Evolutionary conservation across 2,797 vertebrate species (phyloP), one percentile per base, ranked within the genome.

Genomic region (Myoxocephalus aenaeus): DNA sequence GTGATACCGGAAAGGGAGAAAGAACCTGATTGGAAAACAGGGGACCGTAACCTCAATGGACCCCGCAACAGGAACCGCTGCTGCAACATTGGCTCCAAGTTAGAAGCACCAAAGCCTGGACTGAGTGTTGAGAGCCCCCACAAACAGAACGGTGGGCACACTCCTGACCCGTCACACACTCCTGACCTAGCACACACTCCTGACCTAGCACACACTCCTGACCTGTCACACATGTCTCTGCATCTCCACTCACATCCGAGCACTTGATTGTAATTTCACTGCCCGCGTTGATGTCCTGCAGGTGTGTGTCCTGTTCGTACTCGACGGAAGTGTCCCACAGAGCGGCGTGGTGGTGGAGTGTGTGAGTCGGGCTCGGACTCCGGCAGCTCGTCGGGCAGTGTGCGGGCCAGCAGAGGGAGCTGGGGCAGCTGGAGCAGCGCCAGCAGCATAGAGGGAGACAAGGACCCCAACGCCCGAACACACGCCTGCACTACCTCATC

Each of bases 351-450:
- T 0, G 97, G 95, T 44, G 95, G 95, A 13, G 95, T 96, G 87
- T 99, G 96, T 0, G 98, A 99, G 89, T 99, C 97, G 0, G 97
- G 98, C 79, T 99, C 98, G 0, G 98, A 99, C 88, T 99, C 97
- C 0, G 95, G 98, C 87, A 99, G 98, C 89, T 98, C 97, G 0
- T 96, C 96, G 0, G 96, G 98, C 66, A 98, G 98, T 0, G 97
- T 98, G 79, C 95, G 97, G 50, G 97, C 97, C 87, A 99, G 98
- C 94, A 94, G 98, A 32, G 97, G 97, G 29, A 99, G 98, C 92
- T 98, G 97, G 97, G 97, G 98, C 53, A 99, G 98, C 93, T 99
- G 98, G 97, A 99, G 98, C 92, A 99, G 98, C 58, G 94, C 97
- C 65, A 98, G 98, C 91, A 99, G 98, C 89, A 94, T 97, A 0